Evolutionary conservation across 2,113 vertebrate genomes (phyloP).

Genomic region (Kobus ellipsiprymnus): DNA sequence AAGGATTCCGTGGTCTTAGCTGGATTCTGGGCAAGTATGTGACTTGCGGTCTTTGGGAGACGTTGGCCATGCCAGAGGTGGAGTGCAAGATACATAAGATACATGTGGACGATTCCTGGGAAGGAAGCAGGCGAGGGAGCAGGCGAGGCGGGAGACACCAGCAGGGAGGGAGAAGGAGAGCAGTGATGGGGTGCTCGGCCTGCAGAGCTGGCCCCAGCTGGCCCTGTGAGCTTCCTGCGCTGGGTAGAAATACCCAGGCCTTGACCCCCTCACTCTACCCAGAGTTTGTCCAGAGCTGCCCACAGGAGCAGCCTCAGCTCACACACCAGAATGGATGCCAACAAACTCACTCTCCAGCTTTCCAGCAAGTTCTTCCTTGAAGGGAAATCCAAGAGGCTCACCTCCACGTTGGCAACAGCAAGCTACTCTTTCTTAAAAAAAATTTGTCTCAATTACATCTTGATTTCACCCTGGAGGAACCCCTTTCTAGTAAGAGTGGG

Average conservation of each 20-base stretch:
- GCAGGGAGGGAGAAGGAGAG: background rate
- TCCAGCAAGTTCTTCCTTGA: background rate
- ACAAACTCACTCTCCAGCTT: background rate
- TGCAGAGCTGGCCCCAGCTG: fast-evolving
- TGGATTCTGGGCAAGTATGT: background rate
- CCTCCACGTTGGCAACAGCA: background rate
- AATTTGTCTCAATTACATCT: background rate
- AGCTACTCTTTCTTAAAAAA: background rate
- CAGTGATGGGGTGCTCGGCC: fast-evolving
- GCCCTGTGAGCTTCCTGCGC: fast-evolving
- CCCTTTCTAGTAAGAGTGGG: fast-evolving
- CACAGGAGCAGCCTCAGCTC: fast-evolving
- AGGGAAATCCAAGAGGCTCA: background rate
- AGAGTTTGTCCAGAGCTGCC: background rate
- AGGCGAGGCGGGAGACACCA: background rate
- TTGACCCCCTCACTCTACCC: no score
- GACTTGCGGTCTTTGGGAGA: background rate
- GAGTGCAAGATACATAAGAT: background rate
- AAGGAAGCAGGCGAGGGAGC: no score
- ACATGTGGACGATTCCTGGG: fast-evolving
- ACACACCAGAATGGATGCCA: fast-evolving
- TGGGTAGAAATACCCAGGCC: background rate
- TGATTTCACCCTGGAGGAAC: background rate
- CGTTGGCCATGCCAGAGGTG: background rate
- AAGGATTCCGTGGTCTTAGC: background rate